phyloP scores from a whole-genome alignment of 1,140 invertebrate genomes.

The Bathynomus jamesi region DNA sequence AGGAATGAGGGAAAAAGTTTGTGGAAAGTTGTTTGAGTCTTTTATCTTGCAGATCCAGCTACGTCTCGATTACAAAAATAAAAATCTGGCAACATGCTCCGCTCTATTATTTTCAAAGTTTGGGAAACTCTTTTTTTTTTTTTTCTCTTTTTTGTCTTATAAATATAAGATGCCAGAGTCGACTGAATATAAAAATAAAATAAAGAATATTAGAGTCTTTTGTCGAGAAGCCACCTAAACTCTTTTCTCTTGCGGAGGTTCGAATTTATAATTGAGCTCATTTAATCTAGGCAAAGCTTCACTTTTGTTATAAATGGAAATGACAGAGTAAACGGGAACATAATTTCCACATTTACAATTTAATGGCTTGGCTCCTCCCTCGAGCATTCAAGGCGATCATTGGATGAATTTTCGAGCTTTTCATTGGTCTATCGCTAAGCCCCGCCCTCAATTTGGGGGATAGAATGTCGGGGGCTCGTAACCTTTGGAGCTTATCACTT shows the following conservation, averaged over 20 bases:
- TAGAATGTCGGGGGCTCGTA: neutral
- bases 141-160: neutral
- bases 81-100: neutral
- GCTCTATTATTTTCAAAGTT: neutral
- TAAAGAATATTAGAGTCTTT: neutral
- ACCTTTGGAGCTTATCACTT: neutral
- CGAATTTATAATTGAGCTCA: slow-evolving; percentile 21
- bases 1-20: no score
- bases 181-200: neutral
- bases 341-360: slow-evolving; percentile 23
- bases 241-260: slow-evolving; percentile 17
- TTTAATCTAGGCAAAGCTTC: slow-evolving; percentile 21
- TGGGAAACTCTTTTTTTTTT: neutral
- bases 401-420: neutral
- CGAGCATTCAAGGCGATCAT: neutral
- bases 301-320: slow-evolving; percentile 23
- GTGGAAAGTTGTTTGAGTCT: no score
- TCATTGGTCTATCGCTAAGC: neutral
- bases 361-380: slow-evolving; percentile 12
- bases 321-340: slow-evolving; percentile 22
- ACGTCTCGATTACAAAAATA: neutral
- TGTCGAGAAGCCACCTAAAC: neutral
- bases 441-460: neutral
- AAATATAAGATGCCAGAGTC: neutral
- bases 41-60: no score